Base-by-base conservation (phyloP, 2,797 vertebrate genomes). In the Podarcis lilfordi region DNA sequence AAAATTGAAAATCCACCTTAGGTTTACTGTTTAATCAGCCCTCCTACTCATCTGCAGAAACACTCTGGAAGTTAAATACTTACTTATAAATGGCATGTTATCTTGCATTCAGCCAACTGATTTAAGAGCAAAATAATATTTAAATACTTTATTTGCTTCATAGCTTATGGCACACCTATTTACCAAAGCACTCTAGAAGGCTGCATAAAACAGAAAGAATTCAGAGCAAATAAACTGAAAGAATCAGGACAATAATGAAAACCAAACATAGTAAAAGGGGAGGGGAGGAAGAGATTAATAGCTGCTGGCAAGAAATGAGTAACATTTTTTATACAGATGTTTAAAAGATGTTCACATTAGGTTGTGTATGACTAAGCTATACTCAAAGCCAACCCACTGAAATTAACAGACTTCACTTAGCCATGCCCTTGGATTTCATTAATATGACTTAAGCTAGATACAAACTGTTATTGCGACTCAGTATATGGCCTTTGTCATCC, bases 11-110 rank as follows among this genome's bases (percentile, higher is more conserved):
- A 93, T 64, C 59, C 1, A 0, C 0, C 76, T 85, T 59, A 90
- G 27, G 88, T 94, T 88, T 91, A 91, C 92, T 89, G 88, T 94
- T 88, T 91, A 93, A 93, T 91, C 88, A 19, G n/a, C 77, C 75
- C 50, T 92, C 82, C 6, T 23, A 71, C 89, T 93, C 87, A 76
- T 82, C 80, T 25, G 81, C 7, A 17, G 72, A 91, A 91, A 91
- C 85, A 88, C 75, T 1, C 80, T 87, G 23, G 81, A 93, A 94
- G 90, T 89, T 74, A 66, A 35, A 82, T 80, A 50, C 78, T 55
- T 81, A 79, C 11, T 43, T 80, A 32, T 61, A 9, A 91, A 86
- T 83, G 74, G n/a, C 21, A 21, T 84, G 5, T 81, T 77, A 45
- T 27, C n/a, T 92, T 92, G 76, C 21, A 64, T 79, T 85, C 86